Percentiles rank a stretch among this genome's conserved stretches.
phyloP scores from a whole-genome alignment of 2,113 vertebrate genomes.

The Anser brachyrhynchus region DNA sequence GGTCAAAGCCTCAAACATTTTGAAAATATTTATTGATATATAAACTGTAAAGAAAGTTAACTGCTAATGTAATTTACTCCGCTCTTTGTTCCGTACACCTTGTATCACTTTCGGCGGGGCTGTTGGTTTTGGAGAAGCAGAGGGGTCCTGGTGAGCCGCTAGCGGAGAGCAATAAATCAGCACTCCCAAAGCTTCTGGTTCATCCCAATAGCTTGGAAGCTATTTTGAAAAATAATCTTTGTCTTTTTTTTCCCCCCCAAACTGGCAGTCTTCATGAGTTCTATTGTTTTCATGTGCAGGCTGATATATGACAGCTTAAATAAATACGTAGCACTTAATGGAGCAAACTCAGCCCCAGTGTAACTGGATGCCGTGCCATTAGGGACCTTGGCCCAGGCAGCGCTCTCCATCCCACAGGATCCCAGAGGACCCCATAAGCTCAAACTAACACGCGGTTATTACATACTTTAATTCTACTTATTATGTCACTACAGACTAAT shows the following conservation, averaged over 20 bases:
- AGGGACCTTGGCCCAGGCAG: constrained; percentile 46
- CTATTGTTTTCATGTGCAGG: constrained; percentile 54
- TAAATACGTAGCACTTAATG: constrained; percentile 61
- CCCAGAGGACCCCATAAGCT: neutral
- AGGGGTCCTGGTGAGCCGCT: constrained; percentile 33
- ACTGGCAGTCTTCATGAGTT: constrained; percentile 31
- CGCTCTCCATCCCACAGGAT: constrained; percentile 13
- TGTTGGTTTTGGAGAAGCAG: constrained; percentile 74
- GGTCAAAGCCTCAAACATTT: constrained; percentile 28
- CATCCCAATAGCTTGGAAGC: constrained; percentile 70
- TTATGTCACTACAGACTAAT: constrained; percentile 35
- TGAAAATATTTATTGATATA: constrained; percentile 69
- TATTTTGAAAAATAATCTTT: constrained; percentile 36
- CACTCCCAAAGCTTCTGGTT: constrained; percentile 67
- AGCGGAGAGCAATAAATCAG: constrained; percentile 69
- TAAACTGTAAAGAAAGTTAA: constrained; percentile 64
- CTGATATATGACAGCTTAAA: constrained; percentile 61
- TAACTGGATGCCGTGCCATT: constrained; percentile 55
- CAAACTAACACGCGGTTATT: neutral
- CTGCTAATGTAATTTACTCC: constrained; percentile 72
- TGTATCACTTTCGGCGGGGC: constrained; percentile 64
- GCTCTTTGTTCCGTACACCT: constrained; percentile 65
- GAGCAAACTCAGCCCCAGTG: constrained; percentile 27
- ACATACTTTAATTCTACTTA: constrained; percentile 48
- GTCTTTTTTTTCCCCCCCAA: neutral